Evolutionary conservation across 1,140 invertebrate species (phyloP), one percentile per base, ranked within the genome.

Genomic region (Cryptotermes secundus): DNA sequence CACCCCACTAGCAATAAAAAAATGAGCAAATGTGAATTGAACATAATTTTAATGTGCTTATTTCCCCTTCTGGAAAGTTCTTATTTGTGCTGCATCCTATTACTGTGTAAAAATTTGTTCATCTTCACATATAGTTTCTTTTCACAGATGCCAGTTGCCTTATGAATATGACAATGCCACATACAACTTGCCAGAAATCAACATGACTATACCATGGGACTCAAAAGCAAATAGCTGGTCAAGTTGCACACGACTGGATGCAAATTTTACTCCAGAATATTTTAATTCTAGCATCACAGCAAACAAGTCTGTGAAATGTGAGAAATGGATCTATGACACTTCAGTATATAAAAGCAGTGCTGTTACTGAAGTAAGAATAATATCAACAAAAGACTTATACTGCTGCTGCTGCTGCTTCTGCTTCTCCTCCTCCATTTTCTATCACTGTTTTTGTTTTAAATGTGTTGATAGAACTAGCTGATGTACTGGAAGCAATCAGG

Each of bases 311-410:
- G 86, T 87, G 22, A 53, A 83, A 10, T 95, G 94, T 87, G 87
- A 91, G 24, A 83, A 88, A 36, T 95, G 92, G 87, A 89, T 95
- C 34, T 95, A 93, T 87, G 92, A 95, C 87, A 89, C 87, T 42
- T 90, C 90, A 42, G 90, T 89, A 82, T 94, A 93, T 86, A 87
- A 91, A 84, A 93, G 91, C 85, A 94, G 93, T 85, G 92, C 93
- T 31, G 91, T 93, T n/a, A 93, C 92, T 34, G 93, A 95, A 88
- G 93, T 94, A 90, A 79, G 84, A 49, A 14, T 49, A 19, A 49
- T 1, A 19, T 49, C 22, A n/a, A n/a, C n/a, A n/a, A n/a, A n/a
- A n/a, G n/a, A n/a, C n/a, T n/a, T n/a, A n/a, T n/a, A n/a, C n/a
- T n/a, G n/a, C n/a, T n/a, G n/a, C n/a, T n/a, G n/a, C n/a, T n/a